Percentiles rank a stretch among this genome's conserved stretches.
These are phyloP conservation scores for Phyllopteryx taeniolatus DNA, from an alignment of 2,113 vertebrate genomes.

Conservation along the genomic window DNA sequence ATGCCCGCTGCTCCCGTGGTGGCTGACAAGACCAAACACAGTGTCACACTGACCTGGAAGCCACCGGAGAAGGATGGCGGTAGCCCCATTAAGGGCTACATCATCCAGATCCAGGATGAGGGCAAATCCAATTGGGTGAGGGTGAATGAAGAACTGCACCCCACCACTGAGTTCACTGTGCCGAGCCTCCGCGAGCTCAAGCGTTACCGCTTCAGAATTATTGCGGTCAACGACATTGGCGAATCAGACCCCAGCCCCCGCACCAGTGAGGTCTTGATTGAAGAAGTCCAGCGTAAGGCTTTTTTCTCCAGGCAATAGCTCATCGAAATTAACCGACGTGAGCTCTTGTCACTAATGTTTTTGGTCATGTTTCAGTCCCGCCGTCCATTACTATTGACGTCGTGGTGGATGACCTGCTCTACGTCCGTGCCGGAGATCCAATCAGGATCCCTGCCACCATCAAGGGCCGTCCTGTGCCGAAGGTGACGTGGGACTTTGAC, in stretches of 20 bases:
- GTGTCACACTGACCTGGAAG: constrained; percentile 86
- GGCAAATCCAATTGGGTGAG: constrained; percentile 83
- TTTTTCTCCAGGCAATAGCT: background rate
- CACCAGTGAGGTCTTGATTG: constrained; percentile 84
- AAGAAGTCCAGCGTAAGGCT: constrained; percentile 85
- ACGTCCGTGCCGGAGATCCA: constrained; percentile 82
- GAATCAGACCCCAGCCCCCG: constrained; percentile 93
- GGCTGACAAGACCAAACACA: constrained; percentile 90
- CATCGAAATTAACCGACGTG: background rate
- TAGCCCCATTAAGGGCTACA: constrained; percentile 95
- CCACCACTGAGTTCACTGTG: constrained; percentile 86
- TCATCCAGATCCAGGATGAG: constrained; percentile 95
- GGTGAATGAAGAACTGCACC: constrained; percentile 87
- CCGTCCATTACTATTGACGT: constrained; percentile 87
- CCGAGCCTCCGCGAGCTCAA: constrained; percentile 88
- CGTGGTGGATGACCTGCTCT: constrained; percentile 81
- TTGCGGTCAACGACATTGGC: constrained; percentile 93
- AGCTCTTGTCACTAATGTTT: background rate
- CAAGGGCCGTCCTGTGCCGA: constrained; percentile 88
- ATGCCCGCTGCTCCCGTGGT: constrained; percentile 88
- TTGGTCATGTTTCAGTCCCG: constrained; percentile 70
- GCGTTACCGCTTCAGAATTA: constrained; percentile 91
- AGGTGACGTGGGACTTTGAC: constrained; percentile 92
- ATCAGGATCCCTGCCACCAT: constrained; percentile 88
- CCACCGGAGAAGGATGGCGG: constrained; percentile 91